phyloP scores from a whole-genome alignment of 2,113 vertebrate genomes.

The Cyprinodon brontotheroides region DNA sequence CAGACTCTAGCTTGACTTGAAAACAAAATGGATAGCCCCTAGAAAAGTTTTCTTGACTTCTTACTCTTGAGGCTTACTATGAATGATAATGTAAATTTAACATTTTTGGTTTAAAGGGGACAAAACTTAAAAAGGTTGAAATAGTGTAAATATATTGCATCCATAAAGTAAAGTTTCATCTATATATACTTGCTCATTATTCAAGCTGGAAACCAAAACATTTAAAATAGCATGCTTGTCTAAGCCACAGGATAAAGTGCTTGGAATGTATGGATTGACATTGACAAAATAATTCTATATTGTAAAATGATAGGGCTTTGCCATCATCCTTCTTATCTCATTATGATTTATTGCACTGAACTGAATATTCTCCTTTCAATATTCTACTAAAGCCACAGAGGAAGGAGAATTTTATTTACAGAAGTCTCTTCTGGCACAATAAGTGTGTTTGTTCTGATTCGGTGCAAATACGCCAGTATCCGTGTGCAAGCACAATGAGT shows the following conservation, averaged over 20 bases:
- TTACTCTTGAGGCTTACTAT: not conserved
- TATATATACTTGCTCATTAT: not conserved
- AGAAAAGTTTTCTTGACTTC: not conserved
- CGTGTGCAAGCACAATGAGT: slow-evolving; percentile 28
- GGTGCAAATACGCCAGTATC: slow-evolving; percentile 22
- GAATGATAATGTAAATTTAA: not conserved
- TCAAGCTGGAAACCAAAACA: slow-evolving; percentile 20
- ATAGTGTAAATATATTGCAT: not conserved
- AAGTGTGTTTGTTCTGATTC: slow-evolving; percentile 38
- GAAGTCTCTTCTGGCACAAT: slow-evolving; percentile 48
- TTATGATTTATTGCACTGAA: slow-evolving; percentile 71
- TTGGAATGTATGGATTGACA: slow-evolving; percentile 8
- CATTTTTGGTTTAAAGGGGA: not conserved
- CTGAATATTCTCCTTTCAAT: slow-evolving; percentile 61
- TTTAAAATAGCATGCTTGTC: slow-evolving; percentile 1
- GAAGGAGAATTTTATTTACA: slow-evolving; percentile 62
- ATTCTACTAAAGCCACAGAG: slow-evolving; percentile 37
- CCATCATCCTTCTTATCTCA: slow-evolving; percentile 60
- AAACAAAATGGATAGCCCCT: no score
- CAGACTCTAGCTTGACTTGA: no score
- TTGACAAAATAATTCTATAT: slow-evolving; percentile 38
- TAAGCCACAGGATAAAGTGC: slow-evolving; percentile 22
- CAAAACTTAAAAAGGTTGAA: not conserved
- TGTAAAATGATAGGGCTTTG: slow-evolving; percentile 51
- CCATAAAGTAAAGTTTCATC: not conserved